Percentiles rank a stretch among this genome's conserved stretches.
Conservation (phyloP, 2,113 vertebrate species). For the Amphiprion percula region DNA sequence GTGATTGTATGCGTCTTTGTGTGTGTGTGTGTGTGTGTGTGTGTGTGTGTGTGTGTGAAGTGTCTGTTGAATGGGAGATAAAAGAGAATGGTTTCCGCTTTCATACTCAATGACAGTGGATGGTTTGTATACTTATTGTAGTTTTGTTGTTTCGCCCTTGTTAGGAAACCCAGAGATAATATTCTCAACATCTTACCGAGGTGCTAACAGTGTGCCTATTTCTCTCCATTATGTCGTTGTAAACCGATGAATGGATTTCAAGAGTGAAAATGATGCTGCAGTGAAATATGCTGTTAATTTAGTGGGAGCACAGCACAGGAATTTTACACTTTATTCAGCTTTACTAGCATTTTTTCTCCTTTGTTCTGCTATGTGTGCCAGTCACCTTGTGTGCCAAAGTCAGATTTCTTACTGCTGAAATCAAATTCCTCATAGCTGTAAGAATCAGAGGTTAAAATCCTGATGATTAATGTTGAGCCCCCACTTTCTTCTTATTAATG, state of each 20-base stretch:
- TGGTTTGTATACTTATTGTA: slow-evolving; percentile 18
- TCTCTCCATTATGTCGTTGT: slow-evolving; percentile 2
- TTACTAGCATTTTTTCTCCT: slow-evolving; percentile 2
- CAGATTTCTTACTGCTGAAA: slow-evolving; percentile 49
- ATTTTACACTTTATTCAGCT: background rate
- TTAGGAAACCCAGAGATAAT: slow-evolving; percentile 1
- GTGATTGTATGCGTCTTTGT: slow-evolving; percentile 36
- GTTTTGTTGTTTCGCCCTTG: background rate
- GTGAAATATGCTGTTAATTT: slow-evolving; percentile 10
- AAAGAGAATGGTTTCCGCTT: slow-evolving; percentile 31
- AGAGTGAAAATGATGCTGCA: background rate
- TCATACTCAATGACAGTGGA: slow-evolving; percentile 13
- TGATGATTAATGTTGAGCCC: slow-evolving; percentile 71
- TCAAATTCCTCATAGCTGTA: slow-evolving; percentile 51
- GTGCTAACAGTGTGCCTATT: background rate
- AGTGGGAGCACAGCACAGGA: background rate
- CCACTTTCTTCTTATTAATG: slow-evolving; percentile 75
- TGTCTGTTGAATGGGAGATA: slow-evolving; percentile 23
- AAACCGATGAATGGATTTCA: too few relatives aligned
- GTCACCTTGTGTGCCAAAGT: slow-evolving; percentile 62
- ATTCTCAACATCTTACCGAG: background rate
- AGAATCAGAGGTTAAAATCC: slow-evolving; percentile 69
- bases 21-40: background rate
- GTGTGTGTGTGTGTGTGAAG: slow-evolving; percentile 24
- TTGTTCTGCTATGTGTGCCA: slow-evolving; percentile 18